These are phyloP conservation scores for Cheilosia vulpina DNA, from an alignment of 2,888 invertebrate species.

Conservation along the genomic window DNA sequence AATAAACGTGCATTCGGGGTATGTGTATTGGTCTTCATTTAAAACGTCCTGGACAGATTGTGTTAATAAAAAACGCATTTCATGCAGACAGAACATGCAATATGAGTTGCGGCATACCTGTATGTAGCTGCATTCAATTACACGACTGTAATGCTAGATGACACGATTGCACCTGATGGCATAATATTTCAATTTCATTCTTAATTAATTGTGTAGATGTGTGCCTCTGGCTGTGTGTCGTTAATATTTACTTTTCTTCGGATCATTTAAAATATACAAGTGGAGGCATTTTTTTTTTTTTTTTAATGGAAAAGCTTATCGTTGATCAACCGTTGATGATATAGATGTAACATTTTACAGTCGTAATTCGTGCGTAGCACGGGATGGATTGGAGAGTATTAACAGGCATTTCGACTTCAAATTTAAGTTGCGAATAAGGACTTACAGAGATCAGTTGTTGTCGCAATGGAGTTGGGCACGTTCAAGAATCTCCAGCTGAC, in stretches of 20 bases:
- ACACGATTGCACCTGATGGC: not conserved
- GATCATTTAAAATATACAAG: not conserved
- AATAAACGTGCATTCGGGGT: not conserved
- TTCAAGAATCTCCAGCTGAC: no score
- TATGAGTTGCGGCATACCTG: not conserved
- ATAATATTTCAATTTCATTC: not conserved
- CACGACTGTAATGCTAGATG: not conserved
- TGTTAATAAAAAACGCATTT: constrained; percentile 19
- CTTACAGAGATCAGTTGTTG: no score
- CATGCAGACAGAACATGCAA: not conserved
- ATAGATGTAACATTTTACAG: no score
- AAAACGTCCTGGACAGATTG: constrained; percentile 24
- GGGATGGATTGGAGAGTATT: no score
- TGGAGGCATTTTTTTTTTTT: not conserved
- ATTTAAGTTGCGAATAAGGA: no score
- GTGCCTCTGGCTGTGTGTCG: not conserved
- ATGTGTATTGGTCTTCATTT: constrained; percentile 4
- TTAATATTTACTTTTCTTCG: not conserved
- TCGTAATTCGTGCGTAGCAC: no score
- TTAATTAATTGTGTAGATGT: not conserved
- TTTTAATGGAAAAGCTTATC: not conserved
- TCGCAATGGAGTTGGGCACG: no score
- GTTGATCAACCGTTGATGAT: no score
- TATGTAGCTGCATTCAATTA: not conserved
- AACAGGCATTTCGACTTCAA: no score